Conservation (phyloP, 1,140 invertebrate species). For the Mamestra configurata region DNA sequence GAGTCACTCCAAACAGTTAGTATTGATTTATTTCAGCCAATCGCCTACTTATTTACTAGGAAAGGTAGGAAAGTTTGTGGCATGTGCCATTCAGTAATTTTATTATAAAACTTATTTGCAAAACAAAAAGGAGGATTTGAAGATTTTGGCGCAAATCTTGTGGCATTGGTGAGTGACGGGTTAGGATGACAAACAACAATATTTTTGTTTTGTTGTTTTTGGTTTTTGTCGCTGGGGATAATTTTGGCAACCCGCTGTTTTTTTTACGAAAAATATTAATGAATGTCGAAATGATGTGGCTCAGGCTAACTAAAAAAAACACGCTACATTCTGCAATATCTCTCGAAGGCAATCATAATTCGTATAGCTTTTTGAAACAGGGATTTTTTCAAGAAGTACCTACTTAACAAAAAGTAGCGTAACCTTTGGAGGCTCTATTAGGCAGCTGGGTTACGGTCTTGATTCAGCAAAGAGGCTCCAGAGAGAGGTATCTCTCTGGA, state of each 20-base stretch:
- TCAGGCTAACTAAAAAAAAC: too few relatives aligned
- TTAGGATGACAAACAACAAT: neutral
- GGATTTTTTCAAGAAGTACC: too few relatives aligned
- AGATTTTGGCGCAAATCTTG: neutral
- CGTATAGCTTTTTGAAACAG: too few relatives aligned
- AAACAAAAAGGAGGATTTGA: neutral
- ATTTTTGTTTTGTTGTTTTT: conserved; percentile 28
- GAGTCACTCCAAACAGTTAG: conserved; percentile 66
- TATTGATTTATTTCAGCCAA: conserved; percentile 68
- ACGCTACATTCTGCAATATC: too few relatives aligned
- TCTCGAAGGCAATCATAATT: too few relatives aligned
- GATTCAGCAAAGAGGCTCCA: too few relatives aligned
- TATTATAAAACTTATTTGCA: neutral
- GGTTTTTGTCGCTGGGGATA: neutral
- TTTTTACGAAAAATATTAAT: neutral
- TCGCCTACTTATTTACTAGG: conserved; percentile 50
- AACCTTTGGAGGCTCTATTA: too few relatives aligned
- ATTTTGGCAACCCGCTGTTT: neutral
- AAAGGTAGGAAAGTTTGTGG: conserved; percentile 3
- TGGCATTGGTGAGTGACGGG: neutral
- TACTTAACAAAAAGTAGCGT: too few relatives aligned
- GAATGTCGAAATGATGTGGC: too few relatives aligned
- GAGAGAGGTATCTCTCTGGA: too few relatives aligned
- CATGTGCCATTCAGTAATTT: neutral
- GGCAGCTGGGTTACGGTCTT: too few relatives aligned